These are phyloP conservation scores for Congeria kusceri DNA, from an alignment of 2,888 invertebrate genomes.

Conservation along the genomic window DNA sequence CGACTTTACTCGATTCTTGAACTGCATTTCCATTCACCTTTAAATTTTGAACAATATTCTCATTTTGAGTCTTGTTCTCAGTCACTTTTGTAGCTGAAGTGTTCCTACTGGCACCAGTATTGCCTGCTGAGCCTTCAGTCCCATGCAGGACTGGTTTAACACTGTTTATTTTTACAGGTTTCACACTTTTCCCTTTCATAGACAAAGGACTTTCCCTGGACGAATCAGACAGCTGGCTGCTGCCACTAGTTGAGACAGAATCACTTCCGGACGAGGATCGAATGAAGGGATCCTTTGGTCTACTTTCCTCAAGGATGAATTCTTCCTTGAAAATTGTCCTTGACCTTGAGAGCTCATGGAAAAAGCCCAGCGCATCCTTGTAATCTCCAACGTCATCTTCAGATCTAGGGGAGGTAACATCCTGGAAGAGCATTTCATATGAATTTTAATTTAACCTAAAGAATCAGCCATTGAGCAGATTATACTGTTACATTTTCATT, in stretches of 20 bases:
- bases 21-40: constrained; percentile 10
- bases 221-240: constrained; percentile 68
- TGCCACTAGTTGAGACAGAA: constrained; percentile 67
- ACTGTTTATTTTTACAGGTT: constrained; percentile 9
- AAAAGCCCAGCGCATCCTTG: constrained; percentile 55
- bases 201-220: constrained; percentile 64
- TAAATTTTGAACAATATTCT: background rate
- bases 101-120: constrained; percentile 8
- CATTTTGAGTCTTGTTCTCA: constrained; percentile 8
- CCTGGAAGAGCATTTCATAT: constrained; percentile 28
- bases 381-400: constrained; percentile 70
- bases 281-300: constrained; percentile 75
- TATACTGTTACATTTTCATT: too few species aligned
- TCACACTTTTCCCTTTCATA: constrained; percentile 24
- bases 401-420: constrained; percentile 74
- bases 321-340: constrained; percentile 79
- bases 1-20: background rate
- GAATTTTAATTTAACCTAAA: too few species aligned
- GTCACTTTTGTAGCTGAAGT: background rate
- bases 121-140: constrained; percentile 12
- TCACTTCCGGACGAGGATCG: constrained; percentile 71
- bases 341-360: constrained; percentile 69
- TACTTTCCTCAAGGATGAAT: constrained; percentile 81
- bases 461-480: too few species aligned
- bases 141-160: constrained; percentile 16